These are phyloP conservation scores for Pachycephus smyrnensis DNA, from an alignment of 2,888 invertebrate species.

Conservation along the genomic window DNA sequence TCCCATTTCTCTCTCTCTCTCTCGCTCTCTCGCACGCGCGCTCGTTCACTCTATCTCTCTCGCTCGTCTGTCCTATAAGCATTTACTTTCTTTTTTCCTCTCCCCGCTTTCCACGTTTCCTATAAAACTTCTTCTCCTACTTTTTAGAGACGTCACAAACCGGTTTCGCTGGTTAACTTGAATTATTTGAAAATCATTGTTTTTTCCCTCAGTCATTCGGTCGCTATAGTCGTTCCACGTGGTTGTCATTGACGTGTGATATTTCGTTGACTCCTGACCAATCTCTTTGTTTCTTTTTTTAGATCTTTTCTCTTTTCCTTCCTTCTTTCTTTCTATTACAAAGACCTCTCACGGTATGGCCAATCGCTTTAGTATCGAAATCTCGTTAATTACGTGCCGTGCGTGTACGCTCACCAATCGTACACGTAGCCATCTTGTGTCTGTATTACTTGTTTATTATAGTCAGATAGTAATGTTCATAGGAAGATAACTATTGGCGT, in stretches of 20 bases:
- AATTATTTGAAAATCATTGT: not conserved
- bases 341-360: not conserved
- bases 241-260: constrained; percentile 18
- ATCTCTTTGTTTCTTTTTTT: not conserved
- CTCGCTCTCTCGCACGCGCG: not conserved
- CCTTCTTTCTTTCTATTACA: not conserved
- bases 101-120: not conserved
- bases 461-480: not conserved
- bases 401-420: not conserved
- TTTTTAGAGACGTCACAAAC: constrained; percentile 12
- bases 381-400: not conserved
- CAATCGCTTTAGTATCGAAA: not conserved
- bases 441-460: not conserved
- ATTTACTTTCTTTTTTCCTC: not conserved
- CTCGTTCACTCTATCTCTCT: constrained; percentile 19
- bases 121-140: constrained; percentile 9
- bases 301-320: not conserved
- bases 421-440: not conserved
- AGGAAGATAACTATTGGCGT: not conserved
- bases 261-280: not conserved
- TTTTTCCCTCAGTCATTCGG: constrained; percentile 11
- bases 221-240: constrained; percentile 18
- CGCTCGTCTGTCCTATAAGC: constrained; percentile 8
- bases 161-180: not conserved
- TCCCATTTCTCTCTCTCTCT: constrained; percentile 36